Conservation (phyloP, 2,888 invertebrate genomes). For the Cenopis cana region DNA sequence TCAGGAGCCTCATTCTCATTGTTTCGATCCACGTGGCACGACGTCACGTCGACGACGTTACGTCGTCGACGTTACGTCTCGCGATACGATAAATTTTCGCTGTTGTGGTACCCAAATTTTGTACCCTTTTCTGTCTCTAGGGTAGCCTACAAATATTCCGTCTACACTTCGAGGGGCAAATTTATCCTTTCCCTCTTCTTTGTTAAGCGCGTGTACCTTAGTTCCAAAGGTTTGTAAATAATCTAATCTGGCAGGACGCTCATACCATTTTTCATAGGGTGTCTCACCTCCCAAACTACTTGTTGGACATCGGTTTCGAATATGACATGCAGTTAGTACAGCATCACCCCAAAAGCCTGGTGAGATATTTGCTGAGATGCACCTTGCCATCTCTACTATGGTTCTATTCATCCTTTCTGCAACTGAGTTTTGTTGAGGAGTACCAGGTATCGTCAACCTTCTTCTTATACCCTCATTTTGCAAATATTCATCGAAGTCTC, state of each 20-base stretch:
- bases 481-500: too few relatives aligned
- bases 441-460: too few relatives aligned
- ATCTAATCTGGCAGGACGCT: not conserved
- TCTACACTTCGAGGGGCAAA: not conserved
- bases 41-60: too few relatives aligned
- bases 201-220: not conserved
- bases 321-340: not conserved
- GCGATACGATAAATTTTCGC: not conserved
- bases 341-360: conserved; percentile 2
- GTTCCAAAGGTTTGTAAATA: conserved; percentile 1
- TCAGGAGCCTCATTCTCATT: too few relatives aligned
- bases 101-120: conserved; percentile 2
- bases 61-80: too few relatives aligned
- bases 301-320: not conserved
- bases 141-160: conserved; percentile 9
- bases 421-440: too few relatives aligned
- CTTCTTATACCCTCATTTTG: too few relatives aligned
- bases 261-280: not conserved
- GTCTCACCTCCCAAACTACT: not conserved
- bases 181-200: not conserved
- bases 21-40: too few relatives aligned
- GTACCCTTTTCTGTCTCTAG: conserved; percentile 3
- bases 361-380: not conserved
- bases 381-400: not conserved
- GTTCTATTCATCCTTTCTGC: not conserved